Conservation (phyloP, 1,140 invertebrate species). For the Bombus superbus region DNA sequence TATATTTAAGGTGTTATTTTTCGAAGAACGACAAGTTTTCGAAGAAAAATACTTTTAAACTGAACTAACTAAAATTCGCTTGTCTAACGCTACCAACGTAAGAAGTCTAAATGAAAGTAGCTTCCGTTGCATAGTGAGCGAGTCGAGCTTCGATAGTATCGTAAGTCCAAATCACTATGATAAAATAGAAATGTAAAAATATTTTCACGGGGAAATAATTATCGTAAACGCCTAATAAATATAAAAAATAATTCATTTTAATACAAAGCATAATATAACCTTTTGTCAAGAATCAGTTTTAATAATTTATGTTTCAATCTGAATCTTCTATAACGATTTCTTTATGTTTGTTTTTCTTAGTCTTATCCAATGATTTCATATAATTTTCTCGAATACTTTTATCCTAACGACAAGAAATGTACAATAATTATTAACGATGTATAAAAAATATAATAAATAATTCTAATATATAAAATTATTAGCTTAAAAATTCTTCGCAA, state of each 20-base stretch:
- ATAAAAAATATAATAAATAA: background rate
- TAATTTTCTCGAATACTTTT: background rate
- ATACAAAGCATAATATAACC: background rate
- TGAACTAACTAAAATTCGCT: constrained; percentile 37
- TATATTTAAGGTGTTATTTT: constrained; percentile 55
- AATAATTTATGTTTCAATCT: constrained; percentile 23
- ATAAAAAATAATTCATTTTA: constrained; percentile 31
- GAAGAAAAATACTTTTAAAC: constrained; percentile 54
- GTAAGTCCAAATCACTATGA: constrained; percentile 12
- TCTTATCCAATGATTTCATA: background rate
- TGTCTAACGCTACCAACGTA: constrained; percentile 39
- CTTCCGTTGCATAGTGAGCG: constrained; percentile 3
- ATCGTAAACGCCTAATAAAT: background rate
- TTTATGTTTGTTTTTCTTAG: no score
- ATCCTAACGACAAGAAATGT: background rate
- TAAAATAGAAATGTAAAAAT: background rate
- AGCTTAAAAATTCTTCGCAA: background rate
- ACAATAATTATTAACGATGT: background rate
- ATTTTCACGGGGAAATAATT: background rate
- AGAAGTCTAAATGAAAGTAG: constrained; percentile 49
- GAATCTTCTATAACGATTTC: constrained; percentile 29
- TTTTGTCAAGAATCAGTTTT: background rate
- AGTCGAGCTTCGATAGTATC: constrained; percentile 36
- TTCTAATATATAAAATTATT: background rate
- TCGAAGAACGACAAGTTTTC: constrained; percentile 26